Base-by-base conservation (phyloP, 2,888 invertebrate genomes). In the Eilema depressum region DNA sequence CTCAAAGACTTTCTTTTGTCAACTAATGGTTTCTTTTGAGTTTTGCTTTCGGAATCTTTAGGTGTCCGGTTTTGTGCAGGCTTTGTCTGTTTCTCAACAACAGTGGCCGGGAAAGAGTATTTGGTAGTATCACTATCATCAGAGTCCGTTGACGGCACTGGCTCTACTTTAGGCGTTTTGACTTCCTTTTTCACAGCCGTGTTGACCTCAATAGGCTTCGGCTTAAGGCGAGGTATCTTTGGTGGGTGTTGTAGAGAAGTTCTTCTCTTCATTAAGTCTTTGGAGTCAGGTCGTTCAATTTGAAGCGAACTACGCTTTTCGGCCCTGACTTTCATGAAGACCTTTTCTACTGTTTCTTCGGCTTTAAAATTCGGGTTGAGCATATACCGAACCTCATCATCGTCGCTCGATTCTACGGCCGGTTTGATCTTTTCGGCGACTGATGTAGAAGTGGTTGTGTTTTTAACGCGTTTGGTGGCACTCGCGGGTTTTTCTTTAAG, bases 301-400 rank as follows among this genome's bases (percentile, higher is more conserved):
- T 93, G 93, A 5, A 95, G 82, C 0, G 95, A 95, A 70, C 87
- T 93, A 2, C 94, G 91, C 73, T 93, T 95, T 25, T 88, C 88
- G 0, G 92, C 91, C 68, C 89, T 87, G 3, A 95, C 89, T 82
- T 91, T 92, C 91, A 92, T 89, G 70, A 94, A 95, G 20, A 87
- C 78, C 78, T 92, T 92, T 5, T 82, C 85, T 78, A 91, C 91
- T 0, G 75, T 69, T 11, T 90, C 87, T 1, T 91, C 89, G 3
- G 81, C 77, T 83, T 89, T 89, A 71, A 89, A 92, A 72, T 93
- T 85, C 3, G 95, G 95, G 73, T 95, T 95, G 0, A 95, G 79
- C 95, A 95, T 95, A 75, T 95, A 95, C 56, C 94, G 85, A 3
- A 93, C 83, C 70, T 94, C 95, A 47, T 95, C 94, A 8, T 94